phyloP scores from a whole-genome alignment of 2,888 invertebrate genomes.

The Arctia plantaginis region DNA sequence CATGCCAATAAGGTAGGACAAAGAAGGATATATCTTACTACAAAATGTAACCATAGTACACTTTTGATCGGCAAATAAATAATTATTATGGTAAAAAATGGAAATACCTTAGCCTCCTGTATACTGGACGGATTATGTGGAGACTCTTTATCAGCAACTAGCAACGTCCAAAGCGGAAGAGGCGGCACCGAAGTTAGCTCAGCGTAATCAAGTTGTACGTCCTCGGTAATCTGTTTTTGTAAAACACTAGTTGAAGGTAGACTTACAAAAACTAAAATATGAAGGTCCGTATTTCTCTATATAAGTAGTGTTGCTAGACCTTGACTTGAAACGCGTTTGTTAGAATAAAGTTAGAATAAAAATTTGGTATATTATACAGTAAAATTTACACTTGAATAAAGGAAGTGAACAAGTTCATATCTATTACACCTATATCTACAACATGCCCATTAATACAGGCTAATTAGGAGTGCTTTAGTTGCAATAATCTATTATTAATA shows the following conservation, averaged over 20 bases:
- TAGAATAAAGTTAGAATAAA: not conserved
- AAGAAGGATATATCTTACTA: not conserved
- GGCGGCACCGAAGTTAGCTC: conserved; percentile 99
- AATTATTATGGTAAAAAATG: not conserved
- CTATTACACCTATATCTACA: not conserved
- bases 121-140: conserved; percentile 85
- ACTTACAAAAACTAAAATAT: not conserved
- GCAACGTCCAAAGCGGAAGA: conserved; percentile 97
- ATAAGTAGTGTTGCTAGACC: not conserved
- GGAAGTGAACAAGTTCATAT: not conserved
- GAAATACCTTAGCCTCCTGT: conserved; percentile 82
- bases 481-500: not conserved
- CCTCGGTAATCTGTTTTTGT: conserved; percentile 90
- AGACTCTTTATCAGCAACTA: conserved; percentile 97
- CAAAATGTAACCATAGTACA: not conserved
- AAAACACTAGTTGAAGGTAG: not conserved
- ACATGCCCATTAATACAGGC: not conserved
- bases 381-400: not conserved
- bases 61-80: not conserved
- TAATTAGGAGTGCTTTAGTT: not conserved
- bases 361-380: not conserved
- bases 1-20: too few relatives aligned
- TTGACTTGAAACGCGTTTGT: not conserved
- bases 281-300: too few relatives aligned
- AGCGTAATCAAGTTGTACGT: conserved; percentile 95